Percentiles rank a stretch among this genome's conserved stretches.
phyloP scores from a whole-genome alignment of 2,113 vertebrate species.

The Hemibagrus wyckioides region DNA sequence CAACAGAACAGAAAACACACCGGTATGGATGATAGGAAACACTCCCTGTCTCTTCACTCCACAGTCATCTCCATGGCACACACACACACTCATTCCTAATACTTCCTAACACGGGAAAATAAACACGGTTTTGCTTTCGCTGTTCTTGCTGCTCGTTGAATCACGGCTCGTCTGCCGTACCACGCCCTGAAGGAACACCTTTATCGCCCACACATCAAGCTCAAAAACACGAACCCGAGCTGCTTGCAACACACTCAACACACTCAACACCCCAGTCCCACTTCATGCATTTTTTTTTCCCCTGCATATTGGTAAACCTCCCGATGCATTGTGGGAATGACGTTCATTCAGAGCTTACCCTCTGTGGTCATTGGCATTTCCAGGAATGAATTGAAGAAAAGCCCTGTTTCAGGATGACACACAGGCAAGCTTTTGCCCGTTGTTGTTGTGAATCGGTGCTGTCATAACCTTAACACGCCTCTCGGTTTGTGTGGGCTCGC shows the following conservation, averaged over 20 bases:
- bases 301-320: background rate
- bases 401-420: slow-evolving; percentile 35
- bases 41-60: background rate
- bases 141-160: slow-evolving; percentile 20
- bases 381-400: slow-evolving; percentile 35
- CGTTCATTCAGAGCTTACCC: background rate
- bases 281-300: background rate
- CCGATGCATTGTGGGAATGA: slow-evolving; percentile 16
- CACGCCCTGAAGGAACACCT: slow-evolving; percentile 24
- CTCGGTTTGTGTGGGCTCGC: slow-evolving; percentile 20
- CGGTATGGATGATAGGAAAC: slow-evolving; percentile 8
- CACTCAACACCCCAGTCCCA: too few relatives aligned
- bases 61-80: background rate
- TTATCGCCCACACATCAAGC: background rate
- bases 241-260: background rate
- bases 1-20: background rate
- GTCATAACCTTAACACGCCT: slow-evolving; percentile 21
- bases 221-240: background rate
- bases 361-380: slow-evolving; percentile 12
- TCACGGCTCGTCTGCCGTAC: slow-evolving; percentile 20
- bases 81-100: background rate
- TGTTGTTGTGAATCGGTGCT: background rate
- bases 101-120: slow-evolving; percentile 16
- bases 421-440: background rate
- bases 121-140: slow-evolving; percentile 31